Percentiles rank a stretch among this genome's conserved stretches.
Evolutionary conservation across 2,113 vertebrate genomes (phyloP).

Genomic region (Oriolus oriolus): DNA sequence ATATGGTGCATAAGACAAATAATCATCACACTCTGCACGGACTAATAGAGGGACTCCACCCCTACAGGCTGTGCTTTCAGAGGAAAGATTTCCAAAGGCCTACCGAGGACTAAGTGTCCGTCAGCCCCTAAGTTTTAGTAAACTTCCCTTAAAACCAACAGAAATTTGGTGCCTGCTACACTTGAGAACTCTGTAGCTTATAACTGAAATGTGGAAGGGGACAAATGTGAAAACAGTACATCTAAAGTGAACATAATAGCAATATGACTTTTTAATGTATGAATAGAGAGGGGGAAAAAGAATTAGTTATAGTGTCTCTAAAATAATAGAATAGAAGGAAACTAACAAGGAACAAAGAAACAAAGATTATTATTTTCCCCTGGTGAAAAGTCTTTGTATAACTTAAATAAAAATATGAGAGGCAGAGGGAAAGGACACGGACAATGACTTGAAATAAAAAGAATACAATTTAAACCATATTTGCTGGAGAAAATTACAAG

Average conservation of each 20-base stretch:
- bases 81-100: background rate
- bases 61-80: background rate
- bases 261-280: background rate
- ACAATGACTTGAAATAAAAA: background rate
- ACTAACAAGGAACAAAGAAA: background rate
- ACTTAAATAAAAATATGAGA: slow-evolving; percentile 14
- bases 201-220: background rate
- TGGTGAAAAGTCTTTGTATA: slow-evolving; percentile 24
- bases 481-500: background rate
- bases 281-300: background rate
- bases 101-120: fast-evolving
- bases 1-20: background rate
- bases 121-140: background rate
- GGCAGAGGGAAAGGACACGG: background rate
- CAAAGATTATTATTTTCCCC: background rate
- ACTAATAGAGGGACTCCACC: background rate
- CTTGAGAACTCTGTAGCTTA: background rate
- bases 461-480: background rate
- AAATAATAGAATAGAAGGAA: slow-evolving; percentile 26
- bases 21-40: background rate
- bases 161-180: background rate
- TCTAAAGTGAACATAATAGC: background rate
- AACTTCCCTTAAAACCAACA: background rate
- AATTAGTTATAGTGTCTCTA: background rate
- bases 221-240: background rate